Evolutionary conservation across 2,888 invertebrate species (phyloP).

Genomic region (Neoaliturus tenellus): DNA sequence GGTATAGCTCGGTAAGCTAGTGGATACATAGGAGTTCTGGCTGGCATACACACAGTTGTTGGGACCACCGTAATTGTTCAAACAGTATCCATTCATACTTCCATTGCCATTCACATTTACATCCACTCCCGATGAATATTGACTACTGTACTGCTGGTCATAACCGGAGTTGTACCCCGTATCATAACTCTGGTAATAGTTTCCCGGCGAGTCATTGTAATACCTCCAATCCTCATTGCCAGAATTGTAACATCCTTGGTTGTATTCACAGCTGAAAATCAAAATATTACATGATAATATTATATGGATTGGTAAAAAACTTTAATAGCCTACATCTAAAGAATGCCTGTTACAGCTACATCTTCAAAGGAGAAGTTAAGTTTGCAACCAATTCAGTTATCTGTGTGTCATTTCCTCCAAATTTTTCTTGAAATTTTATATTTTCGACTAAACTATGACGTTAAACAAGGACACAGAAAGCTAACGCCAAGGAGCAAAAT

Average conservation of each 20-base stretch:
- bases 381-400: too few relatives aligned
- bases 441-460: too few relatives aligned
- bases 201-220: slow-evolving; percentile 6
- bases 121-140: not conserved
- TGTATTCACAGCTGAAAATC: not conserved
- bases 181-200: slow-evolving; percentile 13
- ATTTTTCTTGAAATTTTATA: too few relatives aligned
- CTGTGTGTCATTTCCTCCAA: too few relatives aligned
- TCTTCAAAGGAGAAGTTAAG: too few relatives aligned
- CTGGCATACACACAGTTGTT: slow-evolving; percentile 25
- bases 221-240: slow-evolving; percentile 35
- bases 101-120: not conserved
- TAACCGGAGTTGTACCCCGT: not conserved
- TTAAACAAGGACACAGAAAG: too few relatives aligned
- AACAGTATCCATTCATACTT: not conserved
- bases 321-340: too few relatives aligned
- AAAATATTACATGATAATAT: too few relatives aligned
- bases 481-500: too few relatives aligned
- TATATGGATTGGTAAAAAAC: too few relatives aligned
- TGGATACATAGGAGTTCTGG: slow-evolving; percentile 45
- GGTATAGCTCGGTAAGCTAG: slow-evolving; percentile 47
- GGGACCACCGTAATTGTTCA: not conserved
- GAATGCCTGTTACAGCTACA: too few relatives aligned
- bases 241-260: slow-evolving; percentile 25
- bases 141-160: not conserved